Percentiles rank a stretch among this genome's conserved stretches.
Conservation (phyloP, 2,113 vertebrate species). For the Cariama cristata region DNA sequence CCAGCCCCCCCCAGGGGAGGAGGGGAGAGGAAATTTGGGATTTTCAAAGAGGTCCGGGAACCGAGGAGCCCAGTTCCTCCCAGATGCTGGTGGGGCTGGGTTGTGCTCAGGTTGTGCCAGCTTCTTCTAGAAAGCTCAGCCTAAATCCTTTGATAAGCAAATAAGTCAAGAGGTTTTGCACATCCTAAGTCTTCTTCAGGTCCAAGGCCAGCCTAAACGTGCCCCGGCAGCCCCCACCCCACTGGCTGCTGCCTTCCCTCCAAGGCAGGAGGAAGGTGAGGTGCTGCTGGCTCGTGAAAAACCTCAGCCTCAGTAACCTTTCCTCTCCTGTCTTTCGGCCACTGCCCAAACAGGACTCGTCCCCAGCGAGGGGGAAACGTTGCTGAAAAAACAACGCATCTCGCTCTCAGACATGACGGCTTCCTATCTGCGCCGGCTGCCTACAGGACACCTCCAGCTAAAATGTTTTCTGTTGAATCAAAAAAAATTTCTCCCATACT, state of each 20-base stretch:
- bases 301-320: neutral
- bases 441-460: neutral
- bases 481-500: neutral
- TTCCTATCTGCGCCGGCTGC: neutral
- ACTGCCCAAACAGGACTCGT: neutral
- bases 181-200: neutral
- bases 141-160: neutral
- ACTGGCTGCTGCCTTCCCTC: neutral
- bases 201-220: neutral
- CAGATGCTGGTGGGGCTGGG: neutral
- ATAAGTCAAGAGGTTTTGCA: neutral
- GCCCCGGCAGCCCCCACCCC: neutral
- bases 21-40: neutral
- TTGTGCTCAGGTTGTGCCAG: neutral
- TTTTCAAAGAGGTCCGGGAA: neutral
- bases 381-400: neutral
- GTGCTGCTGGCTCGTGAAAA: neutral
- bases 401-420: neutral
- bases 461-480: constrained; percentile 11
- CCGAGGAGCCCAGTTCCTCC: neutral
- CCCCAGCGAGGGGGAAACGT: neutral
- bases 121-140: neutral
- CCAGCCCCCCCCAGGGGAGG: neutral
- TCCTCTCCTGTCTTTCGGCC: neutral
- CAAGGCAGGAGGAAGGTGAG: neutral